Base-by-base conservation (phyloP, 2,797 vertebrate genomes). In the Acrocephalus scirpaceus region DNA sequence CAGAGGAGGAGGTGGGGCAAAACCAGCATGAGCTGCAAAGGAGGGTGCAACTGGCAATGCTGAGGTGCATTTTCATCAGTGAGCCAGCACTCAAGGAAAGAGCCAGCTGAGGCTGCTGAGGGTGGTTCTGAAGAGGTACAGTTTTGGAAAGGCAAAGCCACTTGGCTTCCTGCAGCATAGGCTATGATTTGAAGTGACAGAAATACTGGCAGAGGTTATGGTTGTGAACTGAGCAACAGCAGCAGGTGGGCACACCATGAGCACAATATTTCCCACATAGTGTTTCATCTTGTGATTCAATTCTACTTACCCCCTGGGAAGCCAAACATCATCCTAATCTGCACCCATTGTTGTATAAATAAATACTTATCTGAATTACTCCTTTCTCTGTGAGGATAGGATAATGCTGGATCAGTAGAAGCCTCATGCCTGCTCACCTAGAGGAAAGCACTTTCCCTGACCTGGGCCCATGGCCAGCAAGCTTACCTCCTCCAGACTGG, bases 11-110 rank as follows among this genome's bases (percentile, higher is more conserved):
- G 5, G 26, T 44, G 56, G 50, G 77, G 12, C 36, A 70, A 36
- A 81, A 21, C 10, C 51, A 29, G 62, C 0, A 0, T 45, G 81
- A 78, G 44, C 13, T 1, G 1, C 4, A 1, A 40, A 67, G 56
- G 23, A 75, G 38, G 44, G 13, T 14, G 23, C 15, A 30, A 44
- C 57, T 83, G 42, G 29, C 14, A 4, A 5, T 8, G 20, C 34
- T 56, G 81, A 73, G 71, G 11, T 44, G 23, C 38, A 47, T 89
- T 89, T 91, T 91, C 84, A 76, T 79, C 61, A 48, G 27, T 6
- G 14, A 92, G 54, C 15, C 45, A 58, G 38, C 4, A 2, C 32
- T 77, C 34, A 44, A 75, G 76, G 53, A 22, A 88, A 67, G 71
- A 77, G 65, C 36, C 72, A 89, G 48, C 26, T 76, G 86, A 86